phyloP scores from a whole-genome alignment of 2,888 invertebrate genomes.

The Cheilosia vulpina region DNA sequence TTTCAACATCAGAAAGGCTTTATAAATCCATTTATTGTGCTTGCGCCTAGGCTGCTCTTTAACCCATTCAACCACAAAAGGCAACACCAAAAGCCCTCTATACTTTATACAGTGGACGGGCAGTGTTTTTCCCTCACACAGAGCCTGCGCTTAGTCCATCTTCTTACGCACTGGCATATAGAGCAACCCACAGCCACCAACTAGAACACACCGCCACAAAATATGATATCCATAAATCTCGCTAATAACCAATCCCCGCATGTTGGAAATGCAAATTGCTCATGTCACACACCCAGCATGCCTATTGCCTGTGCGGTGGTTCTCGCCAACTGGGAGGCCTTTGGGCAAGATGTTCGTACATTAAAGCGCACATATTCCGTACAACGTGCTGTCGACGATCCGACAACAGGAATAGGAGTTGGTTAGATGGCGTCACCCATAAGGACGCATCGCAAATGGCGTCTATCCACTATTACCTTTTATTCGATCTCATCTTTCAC shows the following conservation, averaged over 20 bases:
- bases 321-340: conserved; percentile 15
- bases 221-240: conserved; percentile 83
- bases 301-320: neutral
- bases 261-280: conserved; percentile 83
- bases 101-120: neutral
- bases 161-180: neutral
- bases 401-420: conserved; percentile 1
- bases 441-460: conserved; percentile 70
- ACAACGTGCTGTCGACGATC: conserved; percentile 12
- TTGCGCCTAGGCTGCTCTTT: neutral
- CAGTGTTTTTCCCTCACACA: neutral
- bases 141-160: conserved; percentile 40
- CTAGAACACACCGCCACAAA: conserved; percentile 77
- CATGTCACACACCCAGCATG: conserved; percentile 79
- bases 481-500: conserved; percentile 73
- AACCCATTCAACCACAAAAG: neutral
- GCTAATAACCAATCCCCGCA: conserved; percentile 83
- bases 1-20: conserved; percentile 24
- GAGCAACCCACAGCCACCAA: conserved; percentile 31
- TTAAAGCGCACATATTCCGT: conserved; percentile 53
- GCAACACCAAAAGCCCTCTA: neutral
- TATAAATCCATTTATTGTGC: conserved; percentile 16
- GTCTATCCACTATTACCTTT: conserved; percentile 66
- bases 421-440: conserved; percentile 38
- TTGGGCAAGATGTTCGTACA: conserved; percentile 56